Base-by-base conservation (phyloP, 2,888 invertebrate species). In the Heteromyza rotundicornis region DNA sequence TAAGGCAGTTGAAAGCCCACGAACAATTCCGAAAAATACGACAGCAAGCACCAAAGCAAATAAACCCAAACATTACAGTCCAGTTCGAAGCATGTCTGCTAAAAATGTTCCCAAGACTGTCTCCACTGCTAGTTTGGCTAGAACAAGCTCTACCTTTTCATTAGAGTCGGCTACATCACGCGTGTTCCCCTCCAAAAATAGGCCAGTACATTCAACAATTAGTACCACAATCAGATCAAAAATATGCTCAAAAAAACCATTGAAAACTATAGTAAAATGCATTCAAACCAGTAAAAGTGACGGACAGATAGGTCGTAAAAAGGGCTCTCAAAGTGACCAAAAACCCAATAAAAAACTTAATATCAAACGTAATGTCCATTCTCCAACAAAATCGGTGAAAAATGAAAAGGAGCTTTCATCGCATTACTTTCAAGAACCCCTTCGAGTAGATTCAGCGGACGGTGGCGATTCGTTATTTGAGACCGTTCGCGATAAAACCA, bases 401-500 rank as follows among this genome's bases (percentile, higher is more conserved):
- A 7, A 10, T 10, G 12, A 40, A n/a, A n/a, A 40, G 16, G 3
- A 3, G 16, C 40, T 10, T n/a, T 3, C 40, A 40, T n/a, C 40
- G 10, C 40, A 40, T n/a, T 40, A 40, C 40, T 40, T 40, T n/a
- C 40, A n/a, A 40, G 40, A 40, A n/a, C 2, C n/a, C n/a, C 2
- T 40, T 3, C 40, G 10, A 10, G n/a, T n/a, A n/a, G n/a, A 3
- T 3, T n/a, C 40, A 52, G 67, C 68, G 52, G 75, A 73, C 2
- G 23, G 36, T 3, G 20, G 62, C 3, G 73, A 71, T 16, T 82
- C 84, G 49, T 85, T 85, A 64, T 86, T 84, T 66, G 86, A 88
- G 1, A 86, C 88, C 57, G 89, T 92, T 17, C 82, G 88, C 54
- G 90, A 92, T 76, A 89, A 89, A 76, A 89, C 90, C 0, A 87